Base-by-base conservation (phyloP, 2,113 vertebrate species). In the Dinomys branickii region DNA sequence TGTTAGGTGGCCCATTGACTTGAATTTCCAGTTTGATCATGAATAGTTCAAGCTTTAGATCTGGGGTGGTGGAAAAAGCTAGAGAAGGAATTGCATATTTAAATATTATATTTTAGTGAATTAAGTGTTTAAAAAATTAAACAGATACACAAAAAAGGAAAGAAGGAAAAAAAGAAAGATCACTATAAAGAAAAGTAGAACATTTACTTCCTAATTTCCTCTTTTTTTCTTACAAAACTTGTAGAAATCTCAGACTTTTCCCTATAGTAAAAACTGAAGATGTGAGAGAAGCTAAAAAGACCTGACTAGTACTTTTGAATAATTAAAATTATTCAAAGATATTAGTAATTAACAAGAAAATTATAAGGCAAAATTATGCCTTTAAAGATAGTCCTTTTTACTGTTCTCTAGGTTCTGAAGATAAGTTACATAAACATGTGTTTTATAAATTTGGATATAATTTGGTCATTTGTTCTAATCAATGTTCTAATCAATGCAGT, bases 301-400 rank as follows among this genome's bases (percentile, higher is more conserved):
- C 4, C 47, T 85, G 4, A 71, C 17, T 84, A 61, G 10, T 63
- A 44, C 28, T 84, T 63, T 52, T 77, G 71, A 96, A 59, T 90
- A 96, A 75, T 96, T 94, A 12, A 92, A 94, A 91, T 88, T 84
- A 91, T 78, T 94, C 38, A 95, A 94, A 44, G 11, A 88, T 78
- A 77, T 80, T 73, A 95, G 84, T 56, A 58, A 67, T 85, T 82
- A 91, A 91, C 44, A 85, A 69, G 69, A 85, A 80, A 86, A 61
- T 75, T 80, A 0, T 41, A n/a, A 91, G 17, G 14, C 67, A 92
- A 84, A 84, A 61, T 95, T 75, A 26, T 50, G 78, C 24, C 38
- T 38, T 87, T 94, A 61, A 84, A 56, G 63, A 54, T 30, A 5
- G 8, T 82, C 24, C 11, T 47, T 59, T 96, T 82, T 80, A 44